These are phyloP conservation scores for Tetraodon nigroviridis DNA, from an alignment of 2,113 vertebrate genomes.

Conservation along the genomic window DNA sequence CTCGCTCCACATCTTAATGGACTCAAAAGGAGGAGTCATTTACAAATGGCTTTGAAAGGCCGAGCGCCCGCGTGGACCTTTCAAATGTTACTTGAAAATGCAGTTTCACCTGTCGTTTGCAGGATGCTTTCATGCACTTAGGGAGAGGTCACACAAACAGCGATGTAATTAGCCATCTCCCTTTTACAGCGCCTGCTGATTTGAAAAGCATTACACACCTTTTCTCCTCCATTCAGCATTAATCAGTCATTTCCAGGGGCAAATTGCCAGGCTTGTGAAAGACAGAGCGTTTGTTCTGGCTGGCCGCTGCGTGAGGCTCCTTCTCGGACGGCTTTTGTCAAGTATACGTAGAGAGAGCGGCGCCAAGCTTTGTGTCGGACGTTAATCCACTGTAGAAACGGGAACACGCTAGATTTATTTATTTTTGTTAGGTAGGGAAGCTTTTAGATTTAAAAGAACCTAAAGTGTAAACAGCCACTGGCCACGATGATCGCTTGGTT, in stretches of 20 bases:
- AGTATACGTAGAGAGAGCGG: conserved; percentile 24
- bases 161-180: conserved; percentile 62
- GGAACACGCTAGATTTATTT: conserved; percentile 18
- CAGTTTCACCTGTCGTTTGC: conserved; percentile 73
- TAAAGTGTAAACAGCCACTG: not conserved
- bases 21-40: conserved; percentile 75
- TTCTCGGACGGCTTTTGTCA: conserved; percentile 43
- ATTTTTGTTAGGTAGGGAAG: not conserved
- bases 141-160: conserved; percentile 67
- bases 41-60: conserved; percentile 77
- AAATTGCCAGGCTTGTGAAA: conserved; percentile 51
- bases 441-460: not conserved
- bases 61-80: conserved; percentile 70
- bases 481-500: not conserved
- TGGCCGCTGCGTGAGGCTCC: conserved; percentile 40
- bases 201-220: conserved; percentile 65
- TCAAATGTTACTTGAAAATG: conserved; percentile 75
- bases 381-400: conserved; percentile 22
- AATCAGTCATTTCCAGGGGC: conserved; percentile 52
- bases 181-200: conserved; percentile 59
- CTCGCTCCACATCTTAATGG: conserved; percentile 71
- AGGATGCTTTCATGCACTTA: conserved; percentile 72
- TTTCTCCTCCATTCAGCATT: conserved; percentile 61
- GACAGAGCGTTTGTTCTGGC: conserved; percentile 49
- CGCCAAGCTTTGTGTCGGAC: conserved; percentile 44